Percentiles rank a stretch among this genome's conserved stretches.
phyloP scores from a whole-genome alignment of 2,888 invertebrate species.

The Chymomyza caudatula region DNA sequence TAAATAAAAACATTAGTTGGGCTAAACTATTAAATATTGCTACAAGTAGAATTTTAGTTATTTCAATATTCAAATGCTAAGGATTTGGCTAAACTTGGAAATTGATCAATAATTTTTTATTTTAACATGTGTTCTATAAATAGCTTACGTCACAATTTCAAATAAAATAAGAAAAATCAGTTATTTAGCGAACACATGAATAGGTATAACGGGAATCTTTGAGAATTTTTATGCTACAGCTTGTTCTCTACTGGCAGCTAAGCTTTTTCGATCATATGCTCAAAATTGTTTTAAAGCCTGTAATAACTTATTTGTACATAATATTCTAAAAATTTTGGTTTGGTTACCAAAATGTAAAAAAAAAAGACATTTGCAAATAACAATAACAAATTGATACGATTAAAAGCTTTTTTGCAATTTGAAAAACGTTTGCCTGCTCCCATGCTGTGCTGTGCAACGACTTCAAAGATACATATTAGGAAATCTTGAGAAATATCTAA shows the following conservation, averaged over 20 bases:
- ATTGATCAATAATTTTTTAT: neutral
- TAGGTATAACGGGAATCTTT: neutral
- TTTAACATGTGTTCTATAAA: neutral
- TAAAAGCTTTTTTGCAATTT: conserved; percentile 8
- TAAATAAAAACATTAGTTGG: conserved; percentile 35
- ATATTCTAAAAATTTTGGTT: conserved; percentile 62
- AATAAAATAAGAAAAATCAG: no score
- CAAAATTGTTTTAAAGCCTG: conserved; percentile 74
- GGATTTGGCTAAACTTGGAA: no score
- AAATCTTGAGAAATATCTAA: neutral
- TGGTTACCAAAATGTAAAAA: conserved; percentile 46
- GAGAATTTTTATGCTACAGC: neutral
- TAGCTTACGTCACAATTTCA: neutral
- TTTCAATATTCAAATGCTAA: neutral
- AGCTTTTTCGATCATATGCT: conserved; percentile 33
- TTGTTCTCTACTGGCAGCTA: conserved; percentile 10
- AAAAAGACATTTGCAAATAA: conserved; percentile 5
- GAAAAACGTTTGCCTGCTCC: conserved; percentile 33
- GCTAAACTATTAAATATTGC: conserved; percentile 10
- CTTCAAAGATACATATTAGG: no score
- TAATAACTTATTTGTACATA: conserved; percentile 11
- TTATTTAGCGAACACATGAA: neutral
- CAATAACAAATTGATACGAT: neutral
- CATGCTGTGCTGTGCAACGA: conserved; percentile 35
- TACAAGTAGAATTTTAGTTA: neutral